phyloP scores from a whole-genome alignment of 2,113 vertebrate species.

The Serinus canaria region DNA sequence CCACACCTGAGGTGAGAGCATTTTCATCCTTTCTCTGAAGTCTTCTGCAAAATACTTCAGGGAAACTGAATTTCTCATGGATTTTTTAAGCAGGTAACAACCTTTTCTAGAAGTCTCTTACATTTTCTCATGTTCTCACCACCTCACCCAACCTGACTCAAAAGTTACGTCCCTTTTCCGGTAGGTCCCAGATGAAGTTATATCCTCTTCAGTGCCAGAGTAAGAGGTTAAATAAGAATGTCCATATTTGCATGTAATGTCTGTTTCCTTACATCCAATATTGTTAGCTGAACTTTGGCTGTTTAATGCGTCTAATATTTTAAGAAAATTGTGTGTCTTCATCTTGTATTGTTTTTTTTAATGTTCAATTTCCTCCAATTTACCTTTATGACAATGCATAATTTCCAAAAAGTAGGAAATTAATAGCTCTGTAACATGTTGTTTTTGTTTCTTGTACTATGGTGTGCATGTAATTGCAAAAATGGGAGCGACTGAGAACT shows the following conservation, averaged over 20 bases:
- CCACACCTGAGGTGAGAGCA: neutral
- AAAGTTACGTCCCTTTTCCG: neutral
- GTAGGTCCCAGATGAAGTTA: neutral
- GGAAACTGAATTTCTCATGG: neutral
- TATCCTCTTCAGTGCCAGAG: neutral
- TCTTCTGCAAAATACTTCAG: neutral
- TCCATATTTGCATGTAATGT: neutral
- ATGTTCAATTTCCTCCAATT: accelerated
- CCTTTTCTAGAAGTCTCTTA: neutral
- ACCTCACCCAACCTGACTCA: neutral
- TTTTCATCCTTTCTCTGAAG: neutral
- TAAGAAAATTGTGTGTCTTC: neutral
- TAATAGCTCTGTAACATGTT: accelerated
- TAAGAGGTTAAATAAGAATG: neutral
- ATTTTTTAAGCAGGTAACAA: neutral
- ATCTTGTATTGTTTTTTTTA: neutral
- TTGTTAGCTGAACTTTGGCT: accelerated
- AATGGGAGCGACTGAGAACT: neutral
- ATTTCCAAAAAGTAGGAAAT: neutral
- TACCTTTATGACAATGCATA: neutral
- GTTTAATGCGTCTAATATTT: neutral
- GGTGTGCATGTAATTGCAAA: accelerated
- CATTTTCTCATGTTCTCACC: neutral
- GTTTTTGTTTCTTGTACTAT: accelerated
- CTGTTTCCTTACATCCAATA: neutral